Evolutionary conservation across 2,888 invertebrate genomes (phyloP).

Genomic region (Orthosia gothica): DNA sequence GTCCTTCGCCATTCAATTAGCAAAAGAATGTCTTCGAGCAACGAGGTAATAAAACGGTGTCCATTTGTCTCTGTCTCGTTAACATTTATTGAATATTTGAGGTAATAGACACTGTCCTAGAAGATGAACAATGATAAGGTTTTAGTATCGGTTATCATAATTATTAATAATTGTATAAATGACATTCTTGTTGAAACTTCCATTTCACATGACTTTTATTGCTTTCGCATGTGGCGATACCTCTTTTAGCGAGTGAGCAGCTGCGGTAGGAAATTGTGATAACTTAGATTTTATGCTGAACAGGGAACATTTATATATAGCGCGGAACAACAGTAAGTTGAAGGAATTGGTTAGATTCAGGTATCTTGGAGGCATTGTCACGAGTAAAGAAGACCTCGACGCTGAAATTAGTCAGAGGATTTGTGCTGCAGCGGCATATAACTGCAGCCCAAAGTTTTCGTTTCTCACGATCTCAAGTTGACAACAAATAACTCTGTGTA

Average conservation of each 20-base stretch:
- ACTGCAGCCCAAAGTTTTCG: no score
- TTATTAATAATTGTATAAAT: neutral
- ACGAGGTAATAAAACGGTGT: conserved; percentile 48
- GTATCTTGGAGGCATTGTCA: no score
- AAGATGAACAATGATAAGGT: conserved; percentile 19
- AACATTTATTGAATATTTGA: conserved; percentile 43
- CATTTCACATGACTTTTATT: neutral
- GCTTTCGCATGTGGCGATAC: neutral
- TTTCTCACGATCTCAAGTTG: no score
- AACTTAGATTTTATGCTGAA: neutral
- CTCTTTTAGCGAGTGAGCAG: neutral
- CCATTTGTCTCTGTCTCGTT: conserved; percentile 39
- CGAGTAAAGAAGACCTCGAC: no score
- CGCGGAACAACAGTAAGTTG: no score
- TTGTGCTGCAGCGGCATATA: no score
- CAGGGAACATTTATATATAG: no score
- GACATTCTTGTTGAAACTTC: neutral
- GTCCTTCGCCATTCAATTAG: conserved; percentile 56
- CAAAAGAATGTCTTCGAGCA: conserved; percentile 35
- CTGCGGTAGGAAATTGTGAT: neutral
- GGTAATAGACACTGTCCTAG: conserved; percentile 28
- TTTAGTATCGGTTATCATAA: conserved; percentile 10
- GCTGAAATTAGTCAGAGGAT: no score
- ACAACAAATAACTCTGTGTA: no score
- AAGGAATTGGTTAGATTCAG: no score